Conservation (phyloP, 2,113 vertebrate species). For the Sula dactylatra region DNA sequence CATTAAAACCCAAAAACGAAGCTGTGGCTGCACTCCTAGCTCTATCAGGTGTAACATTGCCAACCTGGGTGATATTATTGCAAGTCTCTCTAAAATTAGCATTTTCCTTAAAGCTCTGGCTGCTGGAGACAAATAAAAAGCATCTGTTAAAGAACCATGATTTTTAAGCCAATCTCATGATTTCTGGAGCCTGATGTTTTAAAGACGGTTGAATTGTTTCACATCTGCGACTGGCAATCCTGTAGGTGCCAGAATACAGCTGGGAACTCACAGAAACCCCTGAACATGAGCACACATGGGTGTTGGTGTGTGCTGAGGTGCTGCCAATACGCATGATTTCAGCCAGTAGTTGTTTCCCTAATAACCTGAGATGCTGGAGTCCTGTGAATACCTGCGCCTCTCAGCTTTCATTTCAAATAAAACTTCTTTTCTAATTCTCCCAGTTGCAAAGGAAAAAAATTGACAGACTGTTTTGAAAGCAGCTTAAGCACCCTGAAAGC, state of each 20-base stretch:
- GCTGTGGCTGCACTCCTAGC: background rate
- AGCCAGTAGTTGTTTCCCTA: background rate
- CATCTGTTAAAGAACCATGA: background rate
- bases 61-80: background rate
- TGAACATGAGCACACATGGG: accelerated
- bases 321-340: background rate
- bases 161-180: background rate
- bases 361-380: background rate
- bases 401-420: background rate
- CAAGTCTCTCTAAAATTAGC: background rate
- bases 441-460: background rate
- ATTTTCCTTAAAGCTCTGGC: background rate
- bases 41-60: background rate
- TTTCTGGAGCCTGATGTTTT: background rate
- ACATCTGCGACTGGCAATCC: background rate
- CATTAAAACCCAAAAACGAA: background rate
- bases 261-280: background rate
- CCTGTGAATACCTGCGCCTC: background rate
- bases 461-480: background rate
- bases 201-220: background rate
- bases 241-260: background rate
- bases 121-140: background rate
- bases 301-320: background rate
- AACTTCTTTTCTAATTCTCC: background rate
- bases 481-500: background rate